Conservation (phyloP, 1,140 invertebrate genomes). For the Trichonephila clavata region DNA sequence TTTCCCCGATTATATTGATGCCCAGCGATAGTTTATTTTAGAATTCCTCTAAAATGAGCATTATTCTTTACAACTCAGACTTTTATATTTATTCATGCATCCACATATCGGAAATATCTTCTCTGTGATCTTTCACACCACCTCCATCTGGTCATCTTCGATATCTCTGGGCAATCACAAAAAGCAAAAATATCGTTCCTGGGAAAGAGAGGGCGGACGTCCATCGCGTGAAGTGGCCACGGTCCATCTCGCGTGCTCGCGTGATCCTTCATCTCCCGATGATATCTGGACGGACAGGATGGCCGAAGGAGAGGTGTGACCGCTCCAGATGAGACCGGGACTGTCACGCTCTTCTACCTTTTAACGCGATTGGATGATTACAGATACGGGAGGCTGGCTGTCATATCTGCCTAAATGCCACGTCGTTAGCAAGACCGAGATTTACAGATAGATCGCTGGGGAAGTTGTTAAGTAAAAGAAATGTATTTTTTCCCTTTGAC, state of each 20-base stretch:
- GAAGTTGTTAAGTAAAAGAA: slow-evolving; percentile 7
- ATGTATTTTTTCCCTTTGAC: background rate
- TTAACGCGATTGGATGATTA: slow-evolving; percentile 76
- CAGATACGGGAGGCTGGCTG: slow-evolving; percentile 31
- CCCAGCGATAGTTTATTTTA: no score
- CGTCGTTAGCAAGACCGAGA: slow-evolving; percentile 21
- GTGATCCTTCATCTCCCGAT: slow-evolving; percentile 68
- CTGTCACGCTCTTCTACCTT: slow-evolving; percentile 71
- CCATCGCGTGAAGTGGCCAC: slow-evolving; percentile 59
- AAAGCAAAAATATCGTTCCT: background rate
- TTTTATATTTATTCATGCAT: no score
- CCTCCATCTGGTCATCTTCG: background rate
- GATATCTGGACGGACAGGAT: slow-evolving; percentile 64
- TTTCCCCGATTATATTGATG: no score
- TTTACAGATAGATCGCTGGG: slow-evolving; percentile 11
- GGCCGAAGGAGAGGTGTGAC: slow-evolving; percentile 60
- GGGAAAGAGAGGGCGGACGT: background rate
- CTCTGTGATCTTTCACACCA: background rate
- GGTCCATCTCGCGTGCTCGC: slow-evolving; percentile 57
- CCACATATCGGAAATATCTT: no score
- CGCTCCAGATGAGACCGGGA: slow-evolving; percentile 67
- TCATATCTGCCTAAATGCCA: slow-evolving; percentile 47
- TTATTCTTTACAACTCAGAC: no score
- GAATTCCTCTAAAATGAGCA: no score
- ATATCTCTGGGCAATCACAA: background rate